phyloP scores from a whole-genome alignment of 2,113 vertebrate species.

The Sylvietta virens region DNA sequence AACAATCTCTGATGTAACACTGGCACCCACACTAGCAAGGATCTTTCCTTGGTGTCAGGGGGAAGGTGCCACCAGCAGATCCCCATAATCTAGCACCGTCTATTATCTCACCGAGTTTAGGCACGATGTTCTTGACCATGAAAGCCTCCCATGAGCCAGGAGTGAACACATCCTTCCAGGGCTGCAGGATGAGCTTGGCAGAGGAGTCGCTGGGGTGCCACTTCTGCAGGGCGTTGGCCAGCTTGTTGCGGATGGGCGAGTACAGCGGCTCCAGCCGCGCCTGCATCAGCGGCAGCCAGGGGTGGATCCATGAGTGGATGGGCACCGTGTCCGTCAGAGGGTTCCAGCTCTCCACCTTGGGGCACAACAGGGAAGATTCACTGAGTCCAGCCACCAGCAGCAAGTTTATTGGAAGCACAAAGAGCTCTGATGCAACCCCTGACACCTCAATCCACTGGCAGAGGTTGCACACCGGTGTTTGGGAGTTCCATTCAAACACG shows the following conservation, averaged over 20 bases:
- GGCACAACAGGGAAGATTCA: not conserved
- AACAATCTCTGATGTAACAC: not conserved
- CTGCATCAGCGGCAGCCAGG: slow-evolving; percentile 94
- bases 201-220: slow-evolving; percentile 97
- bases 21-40: accelerated
- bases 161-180: slow-evolving; percentile 96
- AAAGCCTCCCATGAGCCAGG: slow-evolving; percentile 97
- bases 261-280: slow-evolving; percentile 89
- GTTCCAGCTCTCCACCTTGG: slow-evolving; percentile 94
- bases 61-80: not conserved
- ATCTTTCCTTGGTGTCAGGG: too few species aligned
- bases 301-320: slow-evolving; percentile 97
- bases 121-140: slow-evolving; percentile 98
- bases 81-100: accelerated
- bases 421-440: accelerated
- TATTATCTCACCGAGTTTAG: slow-evolving; percentile 84
- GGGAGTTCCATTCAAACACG: not conserved
- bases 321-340: slow-evolving; percentile 95
- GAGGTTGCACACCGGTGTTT: accelerated
- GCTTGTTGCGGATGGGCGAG: slow-evolving; percentile 91
- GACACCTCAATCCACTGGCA: accelerated
- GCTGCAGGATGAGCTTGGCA: slow-evolving; percentile 94
- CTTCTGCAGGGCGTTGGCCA: slow-evolving; percentile 89
- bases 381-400: not conserved
- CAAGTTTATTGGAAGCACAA: not conserved